Conservation (phyloP, 37 sponge, comb jelly and placozoan species). For the Tethya wilhelma region DNA sequence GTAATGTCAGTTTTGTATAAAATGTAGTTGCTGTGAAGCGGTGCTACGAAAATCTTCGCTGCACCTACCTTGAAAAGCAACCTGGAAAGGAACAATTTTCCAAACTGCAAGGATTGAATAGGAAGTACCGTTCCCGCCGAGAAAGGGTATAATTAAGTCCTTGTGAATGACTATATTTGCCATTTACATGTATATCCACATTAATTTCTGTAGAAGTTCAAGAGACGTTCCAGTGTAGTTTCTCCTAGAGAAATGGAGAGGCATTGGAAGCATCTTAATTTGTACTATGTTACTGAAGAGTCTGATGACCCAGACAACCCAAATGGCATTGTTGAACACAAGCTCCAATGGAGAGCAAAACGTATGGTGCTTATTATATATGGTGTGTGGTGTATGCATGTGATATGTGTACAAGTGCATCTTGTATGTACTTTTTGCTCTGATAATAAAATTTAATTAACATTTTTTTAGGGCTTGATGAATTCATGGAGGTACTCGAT, state of each 20-base stretch:
- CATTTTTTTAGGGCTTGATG: not conserved
- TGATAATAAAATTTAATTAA: not conserved
- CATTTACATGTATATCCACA: not conserved
- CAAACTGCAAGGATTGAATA: not conserved
- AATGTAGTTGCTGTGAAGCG: not conserved
- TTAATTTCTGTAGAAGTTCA: conserved; percentile 1
- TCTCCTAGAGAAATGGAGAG: not conserved
- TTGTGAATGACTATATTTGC: not conserved
- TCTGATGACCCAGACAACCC: conserved; percentile 14
- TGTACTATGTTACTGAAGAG: not conserved
- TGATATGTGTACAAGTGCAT: too few relatives aligned
- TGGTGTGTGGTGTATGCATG: too few relatives aligned
- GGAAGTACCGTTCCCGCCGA: not conserved
- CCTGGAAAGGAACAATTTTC: not conserved
- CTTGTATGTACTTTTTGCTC: too few relatives aligned
- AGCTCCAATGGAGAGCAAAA: not conserved
- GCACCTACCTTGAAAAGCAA: not conserved
- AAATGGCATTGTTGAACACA: conserved; percentile 1
- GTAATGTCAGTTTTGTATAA: not conserved
- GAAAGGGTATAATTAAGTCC: not conserved
- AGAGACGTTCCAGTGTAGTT: not conserved
- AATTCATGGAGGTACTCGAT: not conserved
- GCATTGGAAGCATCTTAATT: not conserved
- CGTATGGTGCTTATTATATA: too few relatives aligned
- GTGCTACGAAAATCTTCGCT: not conserved